Conservation (phyloP, 2,797 vertebrate genomes). For the Pipistrellus pipistrellus region DNA sequence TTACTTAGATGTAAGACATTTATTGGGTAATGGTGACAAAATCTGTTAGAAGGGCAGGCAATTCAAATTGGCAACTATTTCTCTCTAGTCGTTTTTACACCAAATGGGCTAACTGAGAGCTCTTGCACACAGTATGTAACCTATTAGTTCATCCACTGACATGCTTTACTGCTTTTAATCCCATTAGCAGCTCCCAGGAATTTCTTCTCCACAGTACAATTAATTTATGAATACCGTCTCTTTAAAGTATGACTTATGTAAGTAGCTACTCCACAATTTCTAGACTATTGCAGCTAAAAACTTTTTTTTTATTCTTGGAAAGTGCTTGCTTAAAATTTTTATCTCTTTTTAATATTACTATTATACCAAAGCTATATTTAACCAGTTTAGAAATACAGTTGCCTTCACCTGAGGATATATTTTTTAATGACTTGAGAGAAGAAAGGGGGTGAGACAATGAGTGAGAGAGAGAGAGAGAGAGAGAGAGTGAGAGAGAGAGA, state of each 20-base stretch:
- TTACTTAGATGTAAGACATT: not conserved
- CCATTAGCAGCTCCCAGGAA: not conserved
- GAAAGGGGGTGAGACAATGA: too few species aligned
- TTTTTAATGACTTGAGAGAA: not conserved
- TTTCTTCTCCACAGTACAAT: not conserved
- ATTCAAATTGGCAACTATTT: not conserved
- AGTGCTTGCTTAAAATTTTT: conserved; percentile 16
- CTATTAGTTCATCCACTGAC: not conserved
- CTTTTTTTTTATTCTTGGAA: not conserved
- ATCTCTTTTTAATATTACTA: not conserved
- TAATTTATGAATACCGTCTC: not conserved
- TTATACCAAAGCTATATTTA: conserved; percentile 1
- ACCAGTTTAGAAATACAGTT: not conserved
- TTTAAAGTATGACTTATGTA: not conserved
- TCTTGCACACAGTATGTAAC: not conserved
- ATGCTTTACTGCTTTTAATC: not conserved
- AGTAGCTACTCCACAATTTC: conserved; percentile 6
- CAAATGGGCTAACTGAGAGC: not conserved
- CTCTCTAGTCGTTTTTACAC: not conserved
- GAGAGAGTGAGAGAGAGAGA: not conserved
- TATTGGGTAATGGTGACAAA: not conserved
- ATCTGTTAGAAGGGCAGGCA: not conserved
- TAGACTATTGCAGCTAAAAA: not conserved
- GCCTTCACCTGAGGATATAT: not conserved
- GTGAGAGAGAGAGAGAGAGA: too few species aligned